phyloP scores from a whole-genome alignment of 2,888 invertebrate genomes.

The Rhagophthalmus giganteus region DNA sequence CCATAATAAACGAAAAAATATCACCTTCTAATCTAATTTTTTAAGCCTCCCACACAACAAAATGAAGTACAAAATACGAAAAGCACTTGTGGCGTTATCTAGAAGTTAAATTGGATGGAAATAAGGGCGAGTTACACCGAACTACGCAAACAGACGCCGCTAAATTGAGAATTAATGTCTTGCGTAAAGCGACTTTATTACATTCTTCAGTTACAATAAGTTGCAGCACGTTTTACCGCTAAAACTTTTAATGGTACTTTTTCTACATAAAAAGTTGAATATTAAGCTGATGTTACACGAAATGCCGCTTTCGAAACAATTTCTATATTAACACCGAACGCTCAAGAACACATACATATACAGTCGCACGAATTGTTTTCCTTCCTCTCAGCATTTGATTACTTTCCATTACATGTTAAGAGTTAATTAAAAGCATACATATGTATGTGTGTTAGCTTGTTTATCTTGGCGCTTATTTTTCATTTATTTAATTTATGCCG shows the following conservation, averaged over 20 bases:
- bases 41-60: conserved; percentile 20
- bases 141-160: conserved; percentile 45
- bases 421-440: background rate
- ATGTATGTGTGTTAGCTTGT: background rate
- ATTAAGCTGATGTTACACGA: conserved; percentile 15
- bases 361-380: background rate
- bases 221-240: conserved; percentile 36
- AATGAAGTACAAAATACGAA: conserved; percentile 32
- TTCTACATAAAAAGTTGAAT: conserved; percentile 21
- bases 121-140: conserved; percentile 39
- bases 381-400: background rate
- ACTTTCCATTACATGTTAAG: background rate
- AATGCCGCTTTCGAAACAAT: background rate
- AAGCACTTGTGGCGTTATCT: conserved; percentile 37
- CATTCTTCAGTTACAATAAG: conserved; percentile 38
- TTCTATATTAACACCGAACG: background rate
- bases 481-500: background rate
- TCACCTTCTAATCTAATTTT: conserved; percentile 16
- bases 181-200: conserved; percentile 45
- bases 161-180: conserved; percentile 48
- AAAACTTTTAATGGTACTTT: conserved; percentile 39
- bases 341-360: background rate
- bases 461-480: background rate
- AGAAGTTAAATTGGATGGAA: conserved; percentile 46
- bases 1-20: too few species aligned